phyloP scores from a whole-genome alignment of 2,113 vertebrate species.

The Ptilorrhoa leucosticta region DNA sequence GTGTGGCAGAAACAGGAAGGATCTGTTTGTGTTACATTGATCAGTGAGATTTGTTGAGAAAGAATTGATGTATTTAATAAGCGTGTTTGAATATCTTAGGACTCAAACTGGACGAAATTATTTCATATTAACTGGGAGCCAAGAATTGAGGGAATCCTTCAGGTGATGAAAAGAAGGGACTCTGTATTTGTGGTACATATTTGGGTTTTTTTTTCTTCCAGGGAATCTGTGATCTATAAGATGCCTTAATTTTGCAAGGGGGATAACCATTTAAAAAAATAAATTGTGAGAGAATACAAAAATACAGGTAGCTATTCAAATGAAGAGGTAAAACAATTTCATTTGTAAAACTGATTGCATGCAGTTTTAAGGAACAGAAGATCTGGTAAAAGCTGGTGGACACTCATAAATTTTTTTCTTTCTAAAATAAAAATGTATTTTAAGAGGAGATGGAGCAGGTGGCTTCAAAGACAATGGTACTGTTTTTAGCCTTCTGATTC shows the following conservation, averaged over 20 bases:
- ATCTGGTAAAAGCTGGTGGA: neutral
- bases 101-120: neutral
- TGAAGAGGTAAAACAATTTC: neutral
- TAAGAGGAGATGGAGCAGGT: neutral
- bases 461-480: neutral
- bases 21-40: neutral
- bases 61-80: neutral
- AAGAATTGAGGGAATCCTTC: neutral
- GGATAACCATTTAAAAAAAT: neutral
- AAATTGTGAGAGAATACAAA: neutral
- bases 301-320: neutral
- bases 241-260: neutral
- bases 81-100: neutral
- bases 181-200: fast-evolving
- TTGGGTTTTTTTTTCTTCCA: neutral
- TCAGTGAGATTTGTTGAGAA: neutral
- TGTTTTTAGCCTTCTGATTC: neutral
- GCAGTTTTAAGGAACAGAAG: neutral
- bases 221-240: neutral
- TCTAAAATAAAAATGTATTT: neutral
- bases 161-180: neutral
- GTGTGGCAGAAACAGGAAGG: neutral
- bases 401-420: neutral
- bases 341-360: neutral
- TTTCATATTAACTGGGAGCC: neutral